Percentiles rank a stretch among this genome's conserved stretches.
Conservation (phyloP, 2,888 invertebrate genomes). For the Petrolisthes cinctipes region DNA sequence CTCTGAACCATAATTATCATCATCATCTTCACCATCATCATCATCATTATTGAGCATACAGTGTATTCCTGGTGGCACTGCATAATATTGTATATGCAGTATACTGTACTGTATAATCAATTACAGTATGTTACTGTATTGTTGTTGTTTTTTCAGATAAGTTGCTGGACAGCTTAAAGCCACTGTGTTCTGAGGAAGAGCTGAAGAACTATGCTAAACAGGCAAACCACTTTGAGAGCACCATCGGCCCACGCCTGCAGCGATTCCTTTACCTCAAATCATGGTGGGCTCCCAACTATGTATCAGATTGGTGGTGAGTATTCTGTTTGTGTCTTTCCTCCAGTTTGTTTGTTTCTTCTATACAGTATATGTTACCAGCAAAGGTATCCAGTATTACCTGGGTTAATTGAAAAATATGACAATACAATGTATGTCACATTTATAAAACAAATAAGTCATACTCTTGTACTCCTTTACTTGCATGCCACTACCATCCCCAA, state of each 20-base stretch:
- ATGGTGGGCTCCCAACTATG: constrained; percentile 72
- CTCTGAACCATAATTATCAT: no score
- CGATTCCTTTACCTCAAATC: constrained; percentile 71
- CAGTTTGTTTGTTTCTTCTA: neutral
- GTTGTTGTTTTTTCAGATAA: constrained; percentile 65
- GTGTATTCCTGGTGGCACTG: no score
- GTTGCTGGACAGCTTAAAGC: constrained; percentile 67
- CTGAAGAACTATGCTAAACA: constrained; percentile 71
- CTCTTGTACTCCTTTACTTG: no score
- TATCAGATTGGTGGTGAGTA: constrained; percentile 72
- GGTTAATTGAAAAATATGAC: no score
- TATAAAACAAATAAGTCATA: no score
- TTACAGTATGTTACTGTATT: neutral
- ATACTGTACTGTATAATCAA: no score
- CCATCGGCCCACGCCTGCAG: constrained; percentile 91
- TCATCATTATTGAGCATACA: no score
- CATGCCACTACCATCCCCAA: no score
- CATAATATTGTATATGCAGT: no score
- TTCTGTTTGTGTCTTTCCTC: neutral
- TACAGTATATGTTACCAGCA: neutral
- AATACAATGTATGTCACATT: no score
- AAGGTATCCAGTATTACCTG: no score
- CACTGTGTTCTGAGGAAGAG: constrained; percentile 60
- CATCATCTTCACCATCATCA: no score
- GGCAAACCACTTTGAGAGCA: constrained; percentile 87